Base-by-base conservation (phyloP, 2,113 vertebrate species). In the Peromyscus leucopus region DNA sequence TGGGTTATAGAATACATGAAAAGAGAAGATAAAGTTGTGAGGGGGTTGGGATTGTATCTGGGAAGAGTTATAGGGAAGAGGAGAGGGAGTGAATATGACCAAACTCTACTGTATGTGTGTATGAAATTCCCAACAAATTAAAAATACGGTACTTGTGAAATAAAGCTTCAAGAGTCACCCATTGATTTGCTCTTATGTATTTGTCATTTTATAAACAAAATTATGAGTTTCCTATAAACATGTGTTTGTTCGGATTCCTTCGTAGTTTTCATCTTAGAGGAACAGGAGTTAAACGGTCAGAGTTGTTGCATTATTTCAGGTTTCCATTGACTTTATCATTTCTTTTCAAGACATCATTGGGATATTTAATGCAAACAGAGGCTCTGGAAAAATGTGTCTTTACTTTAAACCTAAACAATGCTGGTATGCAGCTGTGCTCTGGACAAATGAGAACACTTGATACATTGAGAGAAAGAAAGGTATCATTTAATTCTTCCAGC, bases 241-340 rank as follows among this genome's bases (percentile, higher is more conserved):
- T 55, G 31, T 89, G 61, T 11, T 11, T 3, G 51, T 86, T 94
- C 11, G 83, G 86, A 83, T 91, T 84, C 76, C 28, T 39, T 0
- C 71, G 10, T 75, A 93, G 16, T 71, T 93, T 75, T 95, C 22
- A 80, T 87, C 24, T 33, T 80, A 91, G 79, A 84, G 48, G 67
- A 63, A 78, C 1, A 94, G 72, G 26, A 12, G 80, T 82, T 90
- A 92, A 84, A 90, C 80, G 11, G 22, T 12, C 31, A 87, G 65
- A 61, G 22, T 87, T 90, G 2, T 75, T 90, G 6, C 69, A 95
- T 89, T 89, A 36, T 89, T 96, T 93, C 46, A 74, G 74, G 7
- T 82, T 75, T 90, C 12, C 21, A 67, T 4, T 59, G 59, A 21
- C 22, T 84, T 90, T 72, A 93, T 86, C n/a, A 94, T 89, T 91